A percentile compares a stretch with the other conserved stretches of the same genome.
phyloP scores from a whole-genome alignment of 2,113 vertebrate genomes.

The Pseudolaguvia tuberculata region DNA sequence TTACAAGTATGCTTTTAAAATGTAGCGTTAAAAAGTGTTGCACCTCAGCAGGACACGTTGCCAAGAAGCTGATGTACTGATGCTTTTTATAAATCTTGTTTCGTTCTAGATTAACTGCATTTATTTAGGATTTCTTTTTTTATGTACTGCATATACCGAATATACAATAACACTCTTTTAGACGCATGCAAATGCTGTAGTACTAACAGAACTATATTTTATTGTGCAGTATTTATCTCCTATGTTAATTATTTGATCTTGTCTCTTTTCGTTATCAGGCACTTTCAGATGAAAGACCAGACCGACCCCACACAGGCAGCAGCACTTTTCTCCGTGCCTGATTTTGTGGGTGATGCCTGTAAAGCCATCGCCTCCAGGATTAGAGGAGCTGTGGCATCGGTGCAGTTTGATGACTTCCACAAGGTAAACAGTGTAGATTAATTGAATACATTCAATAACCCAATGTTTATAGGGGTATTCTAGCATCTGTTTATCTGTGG shows the following conservation, averaged over 20 bases:
- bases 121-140: too few relatives aligned
- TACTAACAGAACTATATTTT: too few relatives aligned
- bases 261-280: conserved; percentile 61
- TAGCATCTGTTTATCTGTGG: background rate
- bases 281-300: conserved; percentile 72
- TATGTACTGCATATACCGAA: too few relatives aligned
- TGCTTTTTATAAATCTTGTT: background rate
- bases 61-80: too few relatives aligned
- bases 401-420: conserved; percentile 90
- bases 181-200: too few relatives aligned
- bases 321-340: conserved; percentile 77
- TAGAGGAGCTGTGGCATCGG: conserved; percentile 80
- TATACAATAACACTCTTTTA: too few relatives aligned
- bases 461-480: background rate
- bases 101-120: background rate
- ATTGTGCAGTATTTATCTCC: background rate
- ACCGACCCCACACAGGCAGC: conserved; percentile 44
- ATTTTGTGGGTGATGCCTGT: conserved; percentile 83
- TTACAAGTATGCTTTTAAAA: background rate
- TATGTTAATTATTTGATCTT: background rate
- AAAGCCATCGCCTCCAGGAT: conserved; percentile 84
- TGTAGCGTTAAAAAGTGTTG: background rate
- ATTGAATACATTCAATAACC: background rate
- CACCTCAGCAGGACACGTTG: background rate
- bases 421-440: conserved; percentile 63